phyloP scores from a whole-genome alignment of 2,888 invertebrate genomes.

The Aromia moschata region DNA sequence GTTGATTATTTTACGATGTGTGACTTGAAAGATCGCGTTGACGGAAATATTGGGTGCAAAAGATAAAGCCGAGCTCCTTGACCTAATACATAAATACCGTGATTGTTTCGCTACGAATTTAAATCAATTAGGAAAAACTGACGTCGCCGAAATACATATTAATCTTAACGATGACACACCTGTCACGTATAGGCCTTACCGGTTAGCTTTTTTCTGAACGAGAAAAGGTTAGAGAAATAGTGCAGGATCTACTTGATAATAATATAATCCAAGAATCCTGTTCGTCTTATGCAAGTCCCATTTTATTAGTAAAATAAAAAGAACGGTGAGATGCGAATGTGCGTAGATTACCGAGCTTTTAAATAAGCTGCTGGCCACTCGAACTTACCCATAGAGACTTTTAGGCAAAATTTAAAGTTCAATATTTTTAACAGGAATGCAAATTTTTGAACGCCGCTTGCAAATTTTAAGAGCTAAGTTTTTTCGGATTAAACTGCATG shows the following conservation, averaged over 20 bases:
- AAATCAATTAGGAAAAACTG: not conserved
- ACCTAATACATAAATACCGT: not conserved
- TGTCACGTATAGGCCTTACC: not conserved
- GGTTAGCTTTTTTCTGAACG: not conserved
- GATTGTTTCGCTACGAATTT: not conserved
- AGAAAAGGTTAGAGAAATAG: not conserved
- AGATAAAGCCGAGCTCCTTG: not conserved
- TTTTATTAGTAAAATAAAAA: not conserved
- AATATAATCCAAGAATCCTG: not conserved
- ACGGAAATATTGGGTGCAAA: not conserved
- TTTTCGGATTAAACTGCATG: too few relatives aligned
- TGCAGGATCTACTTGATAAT: not conserved
- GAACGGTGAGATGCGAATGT: too few relatives aligned
- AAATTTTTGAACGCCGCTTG: too few relatives aligned
- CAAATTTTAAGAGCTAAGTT: too few relatives aligned
- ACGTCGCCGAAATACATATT: not conserved
- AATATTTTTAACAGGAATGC: too few relatives aligned
- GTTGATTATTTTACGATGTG: not conserved
- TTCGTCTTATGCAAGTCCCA: not conserved
- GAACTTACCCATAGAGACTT: too few relatives aligned
- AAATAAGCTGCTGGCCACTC: too few relatives aligned
- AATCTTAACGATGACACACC: not conserved
- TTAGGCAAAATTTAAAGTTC: too few relatives aligned
- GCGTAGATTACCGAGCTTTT: too few relatives aligned
- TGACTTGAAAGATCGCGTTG: too few relatives aligned